These are phyloP conservation scores for Drosophila parabipectinata DNA, from an alignment of 1,140 invertebrate genomes.

Conservation along the genomic window DNA sequence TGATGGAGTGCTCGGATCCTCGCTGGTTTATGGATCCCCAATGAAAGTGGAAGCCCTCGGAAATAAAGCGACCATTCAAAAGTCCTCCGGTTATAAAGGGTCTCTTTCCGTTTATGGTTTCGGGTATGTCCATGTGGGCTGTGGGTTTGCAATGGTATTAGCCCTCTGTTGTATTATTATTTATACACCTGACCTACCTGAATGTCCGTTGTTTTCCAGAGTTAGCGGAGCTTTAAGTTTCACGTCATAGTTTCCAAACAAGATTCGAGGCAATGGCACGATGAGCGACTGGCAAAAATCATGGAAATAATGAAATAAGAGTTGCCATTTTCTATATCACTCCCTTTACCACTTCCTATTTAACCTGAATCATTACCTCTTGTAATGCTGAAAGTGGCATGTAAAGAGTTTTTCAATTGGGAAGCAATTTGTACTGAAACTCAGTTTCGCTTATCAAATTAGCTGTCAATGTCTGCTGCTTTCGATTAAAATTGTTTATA, in stretches of 20 bases:
- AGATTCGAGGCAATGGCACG: constrained; percentile 87
- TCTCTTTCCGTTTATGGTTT: constrained; percentile 84
- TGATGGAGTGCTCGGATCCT: constrained; percentile 69
- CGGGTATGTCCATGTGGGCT: constrained; percentile 84
- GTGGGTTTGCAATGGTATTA: neutral
- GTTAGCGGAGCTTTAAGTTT: constrained; percentile 85
- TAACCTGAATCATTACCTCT: constrained; percentile 14
- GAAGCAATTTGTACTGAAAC: constrained; percentile 36
- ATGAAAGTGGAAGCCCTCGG: constrained; percentile 88
- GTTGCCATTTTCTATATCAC: constrained; percentile 8
- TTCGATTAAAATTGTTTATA: neutral
- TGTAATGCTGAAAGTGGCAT: constrained; percentile 41
- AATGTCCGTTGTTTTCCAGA: constrained; percentile 88
- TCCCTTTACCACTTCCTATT: neutral
- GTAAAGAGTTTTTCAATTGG: constrained; percentile 41
- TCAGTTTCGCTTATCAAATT: constrained; percentile 51
- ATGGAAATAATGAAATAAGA: constrained; percentile 78
- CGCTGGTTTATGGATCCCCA: constrained; percentile 85
- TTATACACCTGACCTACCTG: constrained; percentile 84
- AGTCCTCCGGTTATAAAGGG: constrained; percentile 88
- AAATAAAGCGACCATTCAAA: constrained; percentile 86
- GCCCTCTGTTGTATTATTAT: neutral
- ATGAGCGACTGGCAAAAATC: constrained; percentile 84
- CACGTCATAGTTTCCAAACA: constrained; percentile 88
- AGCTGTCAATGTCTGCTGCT: constrained; percentile 27